Percentiles rank a stretch among this genome's conserved stretches.
phyloP scores from a whole-genome alignment of 2,113 vertebrate species.

The Hepsetus odoe region DNA sequence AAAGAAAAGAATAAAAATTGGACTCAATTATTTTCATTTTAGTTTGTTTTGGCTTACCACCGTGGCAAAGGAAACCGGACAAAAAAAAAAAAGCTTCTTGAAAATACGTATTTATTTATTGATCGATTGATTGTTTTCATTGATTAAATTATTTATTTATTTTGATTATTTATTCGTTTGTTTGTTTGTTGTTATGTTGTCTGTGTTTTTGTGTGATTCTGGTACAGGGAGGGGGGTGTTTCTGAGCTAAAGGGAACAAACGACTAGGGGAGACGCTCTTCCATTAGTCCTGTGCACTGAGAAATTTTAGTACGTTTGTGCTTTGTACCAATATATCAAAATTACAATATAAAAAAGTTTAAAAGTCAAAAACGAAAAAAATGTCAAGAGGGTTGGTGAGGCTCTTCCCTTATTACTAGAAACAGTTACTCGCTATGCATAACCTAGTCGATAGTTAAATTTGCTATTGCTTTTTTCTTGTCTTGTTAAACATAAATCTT shows the following conservation, averaged over 20 bases:
- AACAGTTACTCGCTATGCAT: slow-evolving; percentile 99
- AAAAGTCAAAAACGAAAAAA: slow-evolving; percentile 87
- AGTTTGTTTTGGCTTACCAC: slow-evolving; percentile 59
- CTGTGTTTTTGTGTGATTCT: slow-evolving; percentile 83
- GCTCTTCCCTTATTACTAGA: slow-evolving; percentile 99
- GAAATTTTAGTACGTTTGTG: slow-evolving; percentile 99
- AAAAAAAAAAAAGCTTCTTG: slow-evolving; percentile 77
- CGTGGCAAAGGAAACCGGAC: slow-evolving; percentile 80
- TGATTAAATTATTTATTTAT: slow-evolving; percentile 82
- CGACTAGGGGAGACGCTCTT: slow-evolving; percentile 93
- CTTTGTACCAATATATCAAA: slow-evolving; percentile 99
- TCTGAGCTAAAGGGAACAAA: slow-evolving; percentile 98
- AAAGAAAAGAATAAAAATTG: slow-evolving; percentile 76
- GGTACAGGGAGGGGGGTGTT: slow-evolving; percentile 88
- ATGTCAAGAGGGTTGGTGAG: slow-evolving; percentile 85
- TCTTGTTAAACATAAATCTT: slow-evolving; percentile 99
- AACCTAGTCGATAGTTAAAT: slow-evolving; percentile 99
- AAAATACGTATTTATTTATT: slow-evolving; percentile 79
- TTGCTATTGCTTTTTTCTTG: slow-evolving; percentile 99
- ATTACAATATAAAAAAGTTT: slow-evolving; percentile 94
- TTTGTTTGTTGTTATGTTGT: slow-evolving; percentile 73
- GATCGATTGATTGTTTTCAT: slow-evolving; percentile 73
- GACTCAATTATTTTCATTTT: slow-evolving; percentile 63
- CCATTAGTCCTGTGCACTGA: slow-evolving; percentile 99
- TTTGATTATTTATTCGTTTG: slow-evolving; percentile 69